Evolutionary conservation across 1,140 invertebrate species (phyloP), one percentile per base, ranked within the genome.

Genomic region (Halesus radiatus): DNA sequence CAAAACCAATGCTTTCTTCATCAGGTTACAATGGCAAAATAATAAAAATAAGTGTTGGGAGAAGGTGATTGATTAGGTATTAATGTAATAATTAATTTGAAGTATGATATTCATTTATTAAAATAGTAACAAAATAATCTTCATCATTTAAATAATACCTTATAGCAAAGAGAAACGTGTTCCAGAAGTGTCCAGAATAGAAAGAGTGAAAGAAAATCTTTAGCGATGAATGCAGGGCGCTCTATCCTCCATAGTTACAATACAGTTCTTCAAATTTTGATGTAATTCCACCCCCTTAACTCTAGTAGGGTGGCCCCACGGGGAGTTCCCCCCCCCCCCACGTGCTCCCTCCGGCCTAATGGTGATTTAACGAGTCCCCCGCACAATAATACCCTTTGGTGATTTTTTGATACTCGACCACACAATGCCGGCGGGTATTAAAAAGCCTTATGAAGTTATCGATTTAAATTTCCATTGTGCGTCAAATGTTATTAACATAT

Each of bases 321-420:
- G 81, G 81, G 74, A 81, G 60, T 76, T 56, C 81, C 78, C 72
- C 73, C 15, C 45, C 70, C 53, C 77, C 72, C 60, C 76, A 32
- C 10, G 16, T 26, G 58, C 20, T 73, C 72, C 58, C 70, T 0
- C 20, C 60, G 8, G 7, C 8, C 60, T 23, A 64, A 64, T 29
- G 20, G 80, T 68, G 80, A 75, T 81, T 81, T 81, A 81, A 81
- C 80, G 75, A 81, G 80, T 22, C 80, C 50, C 54, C 56, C 23
- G 56, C 56, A 60, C n/a, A 60, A 70, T 72, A 68, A 32, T 74
- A 18, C 26, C 45, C 79, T 64, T 74, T 66, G 73, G 54, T 50
- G 64, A 64, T 66, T 74, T 74, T 74, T 68, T 68, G 66, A 64
- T 64, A 74, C 37, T 29, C 60, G 56, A 62, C 73, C 73, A 22